phyloP scores from a whole-genome alignment of 30 jellyfish, hydroid and myxozoan species.

The Aurelia aurita region DNA sequence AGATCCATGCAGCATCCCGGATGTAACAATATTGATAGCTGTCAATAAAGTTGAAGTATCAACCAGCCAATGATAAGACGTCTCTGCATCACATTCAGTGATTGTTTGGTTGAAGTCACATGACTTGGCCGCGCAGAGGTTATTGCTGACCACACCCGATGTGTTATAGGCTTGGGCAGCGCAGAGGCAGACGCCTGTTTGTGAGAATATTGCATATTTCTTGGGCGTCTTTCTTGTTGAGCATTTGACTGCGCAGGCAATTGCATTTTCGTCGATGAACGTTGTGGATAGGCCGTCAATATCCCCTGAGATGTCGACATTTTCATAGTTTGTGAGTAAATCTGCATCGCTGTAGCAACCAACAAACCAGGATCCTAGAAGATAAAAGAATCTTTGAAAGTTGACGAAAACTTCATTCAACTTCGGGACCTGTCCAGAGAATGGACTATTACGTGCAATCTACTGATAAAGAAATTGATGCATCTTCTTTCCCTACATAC shows the following conservation, averaged over 20 bases:
- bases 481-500: background rate
- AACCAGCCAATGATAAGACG: slow-evolving; percentile 35
- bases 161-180: background rate
- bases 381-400: background rate
- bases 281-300: background rate
- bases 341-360: slow-evolving; percentile 52
- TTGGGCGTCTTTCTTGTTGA: background rate
- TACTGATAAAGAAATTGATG: background rate
- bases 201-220: slow-evolving; percentile 42
- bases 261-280: slow-evolving; percentile 19
- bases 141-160: slow-evolving; percentile 4
- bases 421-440: background rate
- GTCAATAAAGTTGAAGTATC: slow-evolving; percentile 11
- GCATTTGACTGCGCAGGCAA: slow-evolving; percentile 28
- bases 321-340: slow-evolving; percentile 8
- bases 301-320: slow-evolving; percentile 26
- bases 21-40: slow-evolving; percentile 12
- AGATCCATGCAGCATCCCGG: slow-evolving; percentile 24
- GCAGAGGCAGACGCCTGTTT: slow-evolving; percentile 56
- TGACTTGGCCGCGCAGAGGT: slow-evolving; percentile 17
- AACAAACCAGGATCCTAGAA: slow-evolving; percentile 33
- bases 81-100: slow-evolving; percentile 48
- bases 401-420: too few relatives aligned
- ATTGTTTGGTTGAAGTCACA: slow-evolving; percentile 15
- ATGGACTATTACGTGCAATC: background rate